A percentile compares a stretch with the other conserved stretches of the same genome.
Conservation (phyloP, 2,113 vertebrate species). For the Chelonoidis abingdonii region DNA sequence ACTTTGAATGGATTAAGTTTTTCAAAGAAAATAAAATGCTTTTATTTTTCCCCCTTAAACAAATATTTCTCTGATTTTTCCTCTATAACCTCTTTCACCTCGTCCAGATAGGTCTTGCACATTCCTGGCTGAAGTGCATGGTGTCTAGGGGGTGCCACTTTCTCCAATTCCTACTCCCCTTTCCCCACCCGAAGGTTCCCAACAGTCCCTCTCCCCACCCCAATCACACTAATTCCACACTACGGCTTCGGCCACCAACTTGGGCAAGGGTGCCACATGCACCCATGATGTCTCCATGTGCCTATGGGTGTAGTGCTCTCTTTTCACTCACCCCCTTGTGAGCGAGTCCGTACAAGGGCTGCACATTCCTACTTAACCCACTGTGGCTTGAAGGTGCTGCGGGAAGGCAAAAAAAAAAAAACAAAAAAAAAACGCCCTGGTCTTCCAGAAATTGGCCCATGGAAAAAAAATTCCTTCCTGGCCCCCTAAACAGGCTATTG, state of each 20-base stretch:
- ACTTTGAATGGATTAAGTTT: not conserved
- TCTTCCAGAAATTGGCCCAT: not conserved
- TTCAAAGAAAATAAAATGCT: not conserved
- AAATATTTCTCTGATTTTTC: not conserved
- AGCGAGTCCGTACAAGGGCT: not conserved
- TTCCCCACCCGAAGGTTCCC: not conserved
- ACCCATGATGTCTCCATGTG: not conserved
- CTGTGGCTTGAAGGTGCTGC: too few relatives aligned
- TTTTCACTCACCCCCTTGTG: not conserved
- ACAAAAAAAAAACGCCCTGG: too few relatives aligned
- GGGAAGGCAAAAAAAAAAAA: too few relatives aligned
- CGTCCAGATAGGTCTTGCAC: not conserved
- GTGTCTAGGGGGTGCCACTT: not conserved
- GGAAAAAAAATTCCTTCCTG: not conserved
- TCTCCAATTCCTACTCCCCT: not conserved
- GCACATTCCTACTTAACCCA: not conserved
- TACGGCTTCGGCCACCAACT: not conserved
- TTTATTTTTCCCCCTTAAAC: not conserved
- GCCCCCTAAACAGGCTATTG: not conserved
- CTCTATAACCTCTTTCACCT: not conserved
- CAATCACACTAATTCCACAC: not conserved
- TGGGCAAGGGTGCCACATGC: not conserved
- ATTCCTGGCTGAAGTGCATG: not conserved
- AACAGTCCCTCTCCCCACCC: too few relatives aligned
- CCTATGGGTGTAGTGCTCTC: not conserved